Conservation (phyloP, 2,797 vertebrate species). For the Xyrichtys novacula region DNA sequence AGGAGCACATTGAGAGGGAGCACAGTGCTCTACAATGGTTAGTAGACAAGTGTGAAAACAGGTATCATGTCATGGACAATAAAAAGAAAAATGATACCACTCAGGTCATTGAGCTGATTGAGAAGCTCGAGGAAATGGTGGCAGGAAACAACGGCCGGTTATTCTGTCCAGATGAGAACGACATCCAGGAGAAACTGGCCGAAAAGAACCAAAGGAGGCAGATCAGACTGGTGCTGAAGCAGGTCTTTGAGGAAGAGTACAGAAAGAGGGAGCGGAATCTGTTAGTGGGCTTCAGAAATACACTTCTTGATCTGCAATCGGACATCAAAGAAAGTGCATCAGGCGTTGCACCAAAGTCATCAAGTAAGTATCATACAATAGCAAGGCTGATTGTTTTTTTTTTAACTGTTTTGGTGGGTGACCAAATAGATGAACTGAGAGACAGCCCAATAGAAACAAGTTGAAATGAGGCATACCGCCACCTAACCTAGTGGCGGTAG, state of each 20-base stretch:
- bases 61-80: conserved; percentile 61
- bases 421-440: no score
- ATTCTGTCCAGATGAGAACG: conserved; percentile 35
- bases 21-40: conserved; percentile 35
- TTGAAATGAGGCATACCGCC: no score
- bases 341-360: conserved; percentile 1
- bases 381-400: fast-evolving
- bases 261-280: conserved; percentile 48
- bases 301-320: conserved; percentile 39
- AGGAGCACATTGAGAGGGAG: conserved; percentile 70
- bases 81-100: conserved; percentile 22
- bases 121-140: conserved; percentile 68
- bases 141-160: conserved; percentile 34
- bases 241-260: conserved; percentile 28
- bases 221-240: conserved; percentile 41
- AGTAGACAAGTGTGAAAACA: conserved; percentile 66
- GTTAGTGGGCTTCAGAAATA: conserved; percentile 33
- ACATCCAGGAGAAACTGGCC: conserved; percentile 25
- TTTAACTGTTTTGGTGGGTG: no score
- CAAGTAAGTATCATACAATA: conserved; percentile 37
- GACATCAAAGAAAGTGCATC: background rate
- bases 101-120: conserved; percentile 58
- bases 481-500: no score
- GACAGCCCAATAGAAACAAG: no score
- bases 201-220: conserved; percentile 40